phyloP scores from a whole-genome alignment of 2,797 vertebrate species.

The Cacajao melanocephalus region DNA sequence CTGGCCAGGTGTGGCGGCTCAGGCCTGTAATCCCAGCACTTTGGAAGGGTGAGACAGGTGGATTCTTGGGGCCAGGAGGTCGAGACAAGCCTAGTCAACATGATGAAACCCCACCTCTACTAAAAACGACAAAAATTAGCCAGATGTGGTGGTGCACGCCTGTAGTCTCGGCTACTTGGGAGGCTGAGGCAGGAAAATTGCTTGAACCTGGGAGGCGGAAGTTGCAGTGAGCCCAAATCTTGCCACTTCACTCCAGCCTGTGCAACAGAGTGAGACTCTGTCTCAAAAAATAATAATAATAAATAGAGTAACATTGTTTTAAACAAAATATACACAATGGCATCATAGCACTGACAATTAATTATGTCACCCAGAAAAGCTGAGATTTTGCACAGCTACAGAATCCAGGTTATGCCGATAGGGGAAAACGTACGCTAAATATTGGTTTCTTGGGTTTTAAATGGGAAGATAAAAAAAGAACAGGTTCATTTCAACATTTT shows the following conservation, averaged over 20 bases:
- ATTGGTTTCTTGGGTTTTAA: conserved; percentile 31
- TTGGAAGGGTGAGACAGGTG: not conserved
- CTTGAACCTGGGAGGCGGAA: not conserved
- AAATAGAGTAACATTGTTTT: not conserved
- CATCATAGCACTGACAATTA: not conserved
- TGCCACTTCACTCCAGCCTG: not conserved
- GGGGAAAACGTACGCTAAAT: not conserved
- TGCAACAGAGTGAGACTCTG: not conserved
- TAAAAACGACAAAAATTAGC: not conserved
- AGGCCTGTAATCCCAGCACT: not conserved
- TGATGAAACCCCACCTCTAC: not conserved
- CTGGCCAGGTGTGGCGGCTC: not conserved
- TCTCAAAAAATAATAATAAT: not conserved
- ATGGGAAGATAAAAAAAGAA: conserved; percentile 28
- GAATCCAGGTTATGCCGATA: conserved; percentile 15
- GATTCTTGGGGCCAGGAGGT: not conserved
- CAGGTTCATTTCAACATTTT: conserved; percentile 51
- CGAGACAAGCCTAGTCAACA: not conserved
- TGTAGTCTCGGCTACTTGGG: not conserved
- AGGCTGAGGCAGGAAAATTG: not conserved
- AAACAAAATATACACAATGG: not conserved
- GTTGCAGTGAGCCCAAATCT: not conserved
- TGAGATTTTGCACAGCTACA: not conserved
- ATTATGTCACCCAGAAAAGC: not conserved
- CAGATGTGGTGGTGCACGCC: not conserved